Base-by-base conservation (phyloP, 1,140 invertebrate genomes). In the Mizuhopecten yessoensis region DNA sequence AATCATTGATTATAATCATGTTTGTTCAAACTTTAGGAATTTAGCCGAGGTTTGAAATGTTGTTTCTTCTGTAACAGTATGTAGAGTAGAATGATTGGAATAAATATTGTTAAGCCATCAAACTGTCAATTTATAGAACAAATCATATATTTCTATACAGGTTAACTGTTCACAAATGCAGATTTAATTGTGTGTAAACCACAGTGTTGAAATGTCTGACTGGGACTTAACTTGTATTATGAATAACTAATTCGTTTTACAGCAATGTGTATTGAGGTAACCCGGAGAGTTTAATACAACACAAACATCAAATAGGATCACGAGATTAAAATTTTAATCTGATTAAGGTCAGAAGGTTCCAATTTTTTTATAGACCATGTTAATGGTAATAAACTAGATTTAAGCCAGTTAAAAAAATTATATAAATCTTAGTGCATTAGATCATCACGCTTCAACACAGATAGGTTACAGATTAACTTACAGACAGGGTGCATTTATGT, bases 271-370 rank as follows among this genome's bases (percentile, higher is more conserved):
- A 20, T 75, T 75, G 57, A 29, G 57, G 57, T 75, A 29, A 75
- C 57, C 57, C 29, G 11, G 57, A 75, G 57, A 75, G 57, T 5
- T 9, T 29, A n/a, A 75, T 75, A 75, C 29, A 75, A n/a, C 23
- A 29, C 57, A 75, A 75, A 75, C n/a, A 75, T 29, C 23, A 75
- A 75, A 75, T 75, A 75, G 57, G 57, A 75, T 75, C n/a, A 75
- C n/a, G 23, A 75, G 57, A 75, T 75, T 75, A 75, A 75, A 75
- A 75, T 1, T 29, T 75, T 75, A 75, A 75, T 75, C 57, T 75
- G 57, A 29, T 75, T 75, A 75, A 29, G 5, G 57, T 29, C 42
- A 45, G 17, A 45, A 45, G 42, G 42, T 45, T 45, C 42, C 42
- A 45, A 20, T 7, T 23, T 75, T 75, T 45, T 75, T 75, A 11